Evolutionary conservation across 2,888 invertebrate species (phyloP), one percentile per base, ranked within the genome.

Genomic region (Calliphora vomitoria): DNA sequence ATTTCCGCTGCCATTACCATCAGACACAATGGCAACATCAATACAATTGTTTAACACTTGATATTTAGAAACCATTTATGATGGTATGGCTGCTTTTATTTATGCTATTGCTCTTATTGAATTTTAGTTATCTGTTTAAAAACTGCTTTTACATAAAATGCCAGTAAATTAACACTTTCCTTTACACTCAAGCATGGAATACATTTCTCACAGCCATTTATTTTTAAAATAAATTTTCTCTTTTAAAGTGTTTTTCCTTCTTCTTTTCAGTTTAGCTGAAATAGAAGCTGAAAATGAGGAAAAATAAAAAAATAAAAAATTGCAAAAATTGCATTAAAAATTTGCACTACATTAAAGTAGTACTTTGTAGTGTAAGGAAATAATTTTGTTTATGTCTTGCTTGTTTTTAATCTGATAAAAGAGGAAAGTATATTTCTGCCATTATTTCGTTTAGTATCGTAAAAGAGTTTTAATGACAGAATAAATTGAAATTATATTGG

Each of bases 21-120:
- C 41, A 72, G 41, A 58, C 72, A 58, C 41, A 55, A 20, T 58
- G 72, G n/a, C 20, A 72, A 11, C 72, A 55, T 55, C 20, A 72
- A 35, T 38, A 72, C 72, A 38, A 58, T 38, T 71, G 50, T 11
- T 35, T 20, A 31, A 44, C 69, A 50, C 47, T 69, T 71, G 31
- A 15, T 18, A 11, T 71, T 71, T 11, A 35, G 8, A 69, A 50
- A 35, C 31, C 13, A 60, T 35, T 60, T 60, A 60, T 35, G 60
- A 60, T 8, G 31, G 15, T 20, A 55, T 20, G 20, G 10, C 11
- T 60, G 4, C 31, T 35, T n/a, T 15, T 60, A 31, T 5, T 60
- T 31, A 8, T 38, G 20, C 11, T 62, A 13, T 38, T 35, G 15
- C 62, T 8, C n/a, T 35, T 35, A 35, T 38, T 58, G 20, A 20